phyloP scores from a whole-genome alignment of 92 coral and sea anemone genomes.

The Isaurus tuberculatus region DNA sequence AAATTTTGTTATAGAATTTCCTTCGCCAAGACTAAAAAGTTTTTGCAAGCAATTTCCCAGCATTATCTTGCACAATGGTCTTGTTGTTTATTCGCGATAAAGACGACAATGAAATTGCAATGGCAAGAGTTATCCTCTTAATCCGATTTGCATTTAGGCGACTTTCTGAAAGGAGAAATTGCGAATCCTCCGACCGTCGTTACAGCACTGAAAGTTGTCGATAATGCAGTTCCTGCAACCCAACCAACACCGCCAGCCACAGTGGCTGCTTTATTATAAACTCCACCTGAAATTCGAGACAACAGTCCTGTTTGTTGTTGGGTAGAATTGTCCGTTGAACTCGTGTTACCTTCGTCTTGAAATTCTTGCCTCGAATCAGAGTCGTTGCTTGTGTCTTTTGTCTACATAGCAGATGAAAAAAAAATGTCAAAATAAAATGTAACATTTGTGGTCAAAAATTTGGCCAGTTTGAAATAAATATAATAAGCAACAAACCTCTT shows the following conservation, averaged over 20 bases:
- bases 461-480: slow-evolving; percentile 1
- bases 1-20: background rate
- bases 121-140: background rate
- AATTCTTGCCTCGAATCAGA: slow-evolving; percentile 37
- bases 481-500: slow-evolving; percentile 64
- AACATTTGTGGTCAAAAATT: slow-evolving; percentile 3
- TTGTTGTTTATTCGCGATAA: background rate
- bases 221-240: slow-evolving; percentile 95
- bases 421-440: background rate
- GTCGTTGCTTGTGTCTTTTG: slow-evolving; percentile 28
- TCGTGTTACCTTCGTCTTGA: slow-evolving; percentile 7
- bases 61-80: background rate
- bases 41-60: background rate
- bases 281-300: slow-evolving; percentile 93
- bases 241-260: slow-evolving; percentile 98
- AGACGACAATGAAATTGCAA: background rate
- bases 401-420: slow-evolving; percentile 23
- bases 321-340: slow-evolving; percentile 29
- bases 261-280: slow-evolving; percentile 84
- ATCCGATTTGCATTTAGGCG: slow-evolving; percentile 88
- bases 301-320: slow-evolving; percentile 76
- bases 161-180: slow-evolving; percentile 82
- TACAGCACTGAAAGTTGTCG: slow-evolving; percentile 85
- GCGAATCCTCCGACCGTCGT: slow-evolving; percentile 88
- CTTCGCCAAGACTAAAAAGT: background rate